Percentiles rank a stretch among this genome's conserved stretches.
These are phyloP conservation scores for Drosophila nasuta DNA, from an alignment of 1,140 invertebrate genomes.

Conservation along the genomic window DNA sequence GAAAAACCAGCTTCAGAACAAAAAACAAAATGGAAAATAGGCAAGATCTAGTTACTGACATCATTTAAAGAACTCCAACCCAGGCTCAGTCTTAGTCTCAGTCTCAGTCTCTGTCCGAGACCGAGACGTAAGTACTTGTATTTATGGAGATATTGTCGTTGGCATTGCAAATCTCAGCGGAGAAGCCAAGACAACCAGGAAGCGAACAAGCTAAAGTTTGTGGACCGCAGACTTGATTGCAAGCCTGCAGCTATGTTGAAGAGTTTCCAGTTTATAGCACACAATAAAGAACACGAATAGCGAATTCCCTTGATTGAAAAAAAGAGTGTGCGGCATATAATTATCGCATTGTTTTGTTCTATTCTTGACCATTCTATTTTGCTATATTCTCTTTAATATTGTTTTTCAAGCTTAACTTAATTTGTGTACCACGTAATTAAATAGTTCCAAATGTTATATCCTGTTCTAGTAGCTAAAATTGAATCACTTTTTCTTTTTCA, in stretches of 20 bases:
- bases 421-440: no score
- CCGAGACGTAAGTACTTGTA: slow-evolving; percentile 16
- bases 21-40: not conserved
- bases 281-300: not conserved
- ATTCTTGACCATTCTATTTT: no score
- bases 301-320: not conserved
- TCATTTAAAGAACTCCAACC: slow-evolving; percentile 57
- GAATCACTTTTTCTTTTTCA: no score
- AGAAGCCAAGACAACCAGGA: slow-evolving; percentile 58
- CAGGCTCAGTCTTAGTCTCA: not conserved
- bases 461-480: no score
- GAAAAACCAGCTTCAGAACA: slow-evolving; percentile 59
- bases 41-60: slow-evolving; percentile 47
- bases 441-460: no score
- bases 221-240: not conserved
- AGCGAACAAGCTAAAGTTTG: slow-evolving; percentile 34
- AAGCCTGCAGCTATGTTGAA: not conserved
- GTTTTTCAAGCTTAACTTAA: no score
- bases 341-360: no score
- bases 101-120: not conserved
- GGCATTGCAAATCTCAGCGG: slow-evolving; percentile 66
- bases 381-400: no score
- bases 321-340: no score
- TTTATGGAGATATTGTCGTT: slow-evolving; percentile 75
- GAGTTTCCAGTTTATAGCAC: not conserved